Base-by-base conservation (phyloP, 2,888 invertebrate genomes). In the Limnephilus marmoratus region DNA sequence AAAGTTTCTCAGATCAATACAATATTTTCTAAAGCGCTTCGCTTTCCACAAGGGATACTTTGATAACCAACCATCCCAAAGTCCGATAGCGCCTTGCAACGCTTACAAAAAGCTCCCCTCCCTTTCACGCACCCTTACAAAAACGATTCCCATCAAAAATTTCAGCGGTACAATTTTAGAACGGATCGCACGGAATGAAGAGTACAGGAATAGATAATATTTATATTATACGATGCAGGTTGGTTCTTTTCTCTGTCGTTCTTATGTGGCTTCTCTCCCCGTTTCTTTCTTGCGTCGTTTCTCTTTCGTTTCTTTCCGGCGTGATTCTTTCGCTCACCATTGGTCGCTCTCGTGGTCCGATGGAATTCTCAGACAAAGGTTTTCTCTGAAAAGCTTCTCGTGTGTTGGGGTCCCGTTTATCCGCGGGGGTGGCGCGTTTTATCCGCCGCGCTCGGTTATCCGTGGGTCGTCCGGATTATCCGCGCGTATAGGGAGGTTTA, bases 291-390 rank as follows among this genome's bases (percentile, higher is more conserved):
- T 87, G 45, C 81, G 45, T 81, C 87, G 90, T 82, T 85, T 81
- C 82, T 91, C 91, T 90, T 90, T 91, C 90, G 90, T 91, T 90
- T 90, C 90, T 91, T 91, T 90, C 86, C 91, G 83, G 87, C 80
- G 90, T 91, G 91, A 93, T 93, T 93, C 93, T 93, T 93, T 93
- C 93, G 92, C 90, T 93, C 91, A 91, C 93, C 93, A 93, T 93
- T 93, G 93, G 93, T 93, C 93, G 91, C 80, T 92, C 87, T 92
- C 92, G 93, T 90, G 90, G 91, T 92, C 92, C 92, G 91, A 34
- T 85, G 68, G 90, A 86, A 91, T 91, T 92, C 92, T 93, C 93
- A 92, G 92, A 91, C 88, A 88, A 88, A 68, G 90, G 81, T 82
- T 80, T 45, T 41, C 29, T 29, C n/a, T 45, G 24, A 41, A 81